Conservation (phyloP, 2,113 vertebrate species). For the Cynocephalus volans region DNA sequence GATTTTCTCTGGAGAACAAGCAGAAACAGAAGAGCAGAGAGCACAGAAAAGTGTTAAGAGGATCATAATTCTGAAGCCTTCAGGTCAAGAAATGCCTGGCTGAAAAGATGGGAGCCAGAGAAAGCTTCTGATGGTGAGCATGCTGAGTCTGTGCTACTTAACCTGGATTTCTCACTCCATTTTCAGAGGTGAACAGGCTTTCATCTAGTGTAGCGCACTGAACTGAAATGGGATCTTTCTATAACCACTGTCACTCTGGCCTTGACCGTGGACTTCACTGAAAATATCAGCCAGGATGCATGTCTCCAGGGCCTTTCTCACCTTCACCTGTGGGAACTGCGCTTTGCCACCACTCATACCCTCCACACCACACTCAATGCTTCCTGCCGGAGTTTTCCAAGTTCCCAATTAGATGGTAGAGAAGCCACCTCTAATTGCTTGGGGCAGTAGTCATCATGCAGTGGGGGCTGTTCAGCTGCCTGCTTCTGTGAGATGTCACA, state of each 20-base stretch:
- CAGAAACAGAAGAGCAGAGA: neutral
- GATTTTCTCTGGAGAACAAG: neutral
- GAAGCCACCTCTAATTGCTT: neutral
- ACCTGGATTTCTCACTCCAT: neutral
- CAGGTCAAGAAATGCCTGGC: neutral
- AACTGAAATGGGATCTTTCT: neutral
- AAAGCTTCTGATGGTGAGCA: neutral
- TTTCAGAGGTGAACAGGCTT: neutral
- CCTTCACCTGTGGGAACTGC: neutral
- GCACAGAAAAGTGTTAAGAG: neutral
- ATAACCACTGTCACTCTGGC: neutral
- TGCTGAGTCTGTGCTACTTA: neutral
- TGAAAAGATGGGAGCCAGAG: neutral
- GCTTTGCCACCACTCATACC: neutral
- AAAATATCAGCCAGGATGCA: neutral
- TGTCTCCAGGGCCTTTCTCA: neutral
- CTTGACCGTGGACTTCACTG: neutral
- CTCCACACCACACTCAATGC: neutral
- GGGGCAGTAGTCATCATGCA: no score
- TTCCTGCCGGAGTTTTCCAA: neutral
- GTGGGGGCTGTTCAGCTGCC: neutral
- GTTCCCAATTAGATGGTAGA: neutral
- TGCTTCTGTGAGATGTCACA: neutral
- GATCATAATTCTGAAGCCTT: neutral
- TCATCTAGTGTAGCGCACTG: neutral